Evolutionary conservation across 1,140 invertebrate genomes (phyloP).

Genomic region (Diabrotica virgifera): DNA sequence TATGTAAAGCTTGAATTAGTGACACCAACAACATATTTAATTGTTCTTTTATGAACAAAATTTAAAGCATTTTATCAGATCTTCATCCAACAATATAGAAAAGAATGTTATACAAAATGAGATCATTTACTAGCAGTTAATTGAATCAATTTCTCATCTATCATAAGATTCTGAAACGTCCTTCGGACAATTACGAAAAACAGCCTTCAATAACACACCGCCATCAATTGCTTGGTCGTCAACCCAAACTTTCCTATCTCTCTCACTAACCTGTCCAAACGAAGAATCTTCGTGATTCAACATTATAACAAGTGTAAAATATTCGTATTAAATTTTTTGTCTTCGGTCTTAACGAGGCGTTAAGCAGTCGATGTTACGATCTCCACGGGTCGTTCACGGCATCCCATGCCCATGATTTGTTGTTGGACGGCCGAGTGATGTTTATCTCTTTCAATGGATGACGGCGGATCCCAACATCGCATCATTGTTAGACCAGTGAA

Average conservation of each 20-base stretch:
- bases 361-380: slow-evolving; percentile 21
- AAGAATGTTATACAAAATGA: too few relatives aligned
- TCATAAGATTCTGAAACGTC: not conserved
- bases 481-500: not conserved
- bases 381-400: slow-evolving; percentile 10
- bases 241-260: not conserved
- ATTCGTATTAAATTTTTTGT: slow-evolving; percentile 23
- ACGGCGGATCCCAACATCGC: slow-evolving; percentile 5
- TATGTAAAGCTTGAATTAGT: too few relatives aligned
- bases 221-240: slow-evolving; percentile 1
- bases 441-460: slow-evolving; percentile 25
- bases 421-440: slow-evolving; percentile 23
- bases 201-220: not conserved
- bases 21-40: too few relatives aligned
- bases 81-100: too few relatives aligned
- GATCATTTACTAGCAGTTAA: too few relatives aligned
- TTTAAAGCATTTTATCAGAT: too few relatives aligned
- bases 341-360: slow-evolving; percentile 26
- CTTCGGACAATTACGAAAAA: not conserved
- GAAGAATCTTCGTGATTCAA: slow-evolving; percentile 13
- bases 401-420: slow-evolving; percentile 20
- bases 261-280: slow-evolving; percentile 8
- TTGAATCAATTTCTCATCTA: too few relatives aligned
- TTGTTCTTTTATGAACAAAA: too few relatives aligned
- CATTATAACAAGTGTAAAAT: slow-evolving; percentile 29